phyloP scores from a whole-genome alignment of 2,888 invertebrate species.

The Amphimallon solstitiale region DNA sequence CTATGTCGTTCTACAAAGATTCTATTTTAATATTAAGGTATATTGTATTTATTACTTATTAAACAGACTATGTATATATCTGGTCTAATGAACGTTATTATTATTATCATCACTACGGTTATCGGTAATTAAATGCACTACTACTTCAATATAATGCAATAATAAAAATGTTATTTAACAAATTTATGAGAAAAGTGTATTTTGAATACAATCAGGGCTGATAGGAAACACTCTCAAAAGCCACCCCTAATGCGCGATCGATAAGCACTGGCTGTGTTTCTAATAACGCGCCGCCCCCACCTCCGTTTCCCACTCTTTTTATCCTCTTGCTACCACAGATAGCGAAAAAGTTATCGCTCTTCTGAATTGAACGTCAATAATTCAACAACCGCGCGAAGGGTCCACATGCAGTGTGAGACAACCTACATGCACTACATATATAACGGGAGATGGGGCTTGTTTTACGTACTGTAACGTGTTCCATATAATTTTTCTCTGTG shows the following conservation, averaged over 20 bases:
- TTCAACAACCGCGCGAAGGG: conserved; percentile 12
- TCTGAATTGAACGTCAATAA: conserved; percentile 34
- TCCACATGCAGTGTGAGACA: not conserved
- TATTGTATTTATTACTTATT: too few relatives aligned
- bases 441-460: not conserved
- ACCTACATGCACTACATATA: too few relatives aligned
- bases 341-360: conserved; percentile 14
- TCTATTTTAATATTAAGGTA: too few relatives aligned
- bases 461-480: not conserved
- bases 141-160: too few relatives aligned
- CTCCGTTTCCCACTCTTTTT: not conserved
- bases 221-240: not conserved
- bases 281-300: conserved; percentile 16
- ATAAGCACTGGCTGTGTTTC: conserved; percentile 12
- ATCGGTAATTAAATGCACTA: too few relatives aligned
- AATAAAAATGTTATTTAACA: too few relatives aligned
- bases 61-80: too few relatives aligned
- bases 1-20: too few relatives aligned
- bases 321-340: not conserved
- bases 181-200: not conserved
- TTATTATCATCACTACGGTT: too few relatives aligned
- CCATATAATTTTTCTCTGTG: not conserved
- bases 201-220: not conserved
- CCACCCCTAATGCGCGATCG: conserved; percentile 10
- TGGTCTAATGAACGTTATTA: too few relatives aligned